These are phyloP conservation scores for Xestia ashworthii DNA, from an alignment of 2,888 invertebrate genomes.

Conservation along the genomic window DNA sequence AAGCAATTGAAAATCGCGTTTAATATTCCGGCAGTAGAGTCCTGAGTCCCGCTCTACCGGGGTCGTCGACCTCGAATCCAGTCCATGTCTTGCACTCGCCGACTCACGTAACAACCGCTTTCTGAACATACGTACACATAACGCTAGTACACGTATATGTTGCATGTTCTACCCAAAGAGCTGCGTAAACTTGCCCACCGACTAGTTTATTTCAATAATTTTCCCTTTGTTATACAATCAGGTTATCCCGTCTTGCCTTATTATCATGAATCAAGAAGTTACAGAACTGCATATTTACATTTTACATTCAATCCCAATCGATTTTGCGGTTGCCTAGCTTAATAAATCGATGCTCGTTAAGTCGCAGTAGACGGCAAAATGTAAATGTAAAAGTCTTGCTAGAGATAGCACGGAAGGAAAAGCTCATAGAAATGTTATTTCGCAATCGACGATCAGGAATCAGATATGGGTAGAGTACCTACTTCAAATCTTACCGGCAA, in stretches of 20 bases:
- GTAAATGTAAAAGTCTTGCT: slow-evolving; percentile 14
- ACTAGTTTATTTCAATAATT: slow-evolving; percentile 42
- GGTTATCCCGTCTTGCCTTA: slow-evolving; percentile 21
- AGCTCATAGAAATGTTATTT: slow-evolving; percentile 38
- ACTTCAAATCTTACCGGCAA: slow-evolving; percentile 40
- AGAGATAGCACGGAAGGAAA: slow-evolving; percentile 34
- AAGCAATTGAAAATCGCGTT: slow-evolving; percentile 69
- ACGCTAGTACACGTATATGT: slow-evolving; percentile 65
- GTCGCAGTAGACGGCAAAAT: slow-evolving; percentile 13
- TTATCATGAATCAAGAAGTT: slow-evolving; percentile 16
- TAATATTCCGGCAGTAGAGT: slow-evolving; percentile 86
- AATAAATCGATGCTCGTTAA: slow-evolving; percentile 40
- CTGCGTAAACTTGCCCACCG: slow-evolving; percentile 47
- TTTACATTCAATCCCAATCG: slow-evolving; percentile 58
- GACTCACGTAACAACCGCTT: slow-evolving; percentile 87
- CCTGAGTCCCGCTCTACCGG: slow-evolving; percentile 87
- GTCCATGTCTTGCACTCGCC: slow-evolving; percentile 88
- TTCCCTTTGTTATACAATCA: slow-evolving; percentile 20
- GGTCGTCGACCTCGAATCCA: slow-evolving; percentile 88
- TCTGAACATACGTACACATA: slow-evolving; percentile 76
- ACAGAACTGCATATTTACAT: slow-evolving; percentile 52
- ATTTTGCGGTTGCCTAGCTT: slow-evolving; percentile 38
- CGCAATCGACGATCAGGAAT: slow-evolving; percentile 26
- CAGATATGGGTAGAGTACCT: slow-evolving; percentile 38
- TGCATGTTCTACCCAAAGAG: slow-evolving; percentile 56